Evolutionary conservation across 2,797 vertebrate species (phyloP).

Genomic region (Clarias platycephalus): DNA sequence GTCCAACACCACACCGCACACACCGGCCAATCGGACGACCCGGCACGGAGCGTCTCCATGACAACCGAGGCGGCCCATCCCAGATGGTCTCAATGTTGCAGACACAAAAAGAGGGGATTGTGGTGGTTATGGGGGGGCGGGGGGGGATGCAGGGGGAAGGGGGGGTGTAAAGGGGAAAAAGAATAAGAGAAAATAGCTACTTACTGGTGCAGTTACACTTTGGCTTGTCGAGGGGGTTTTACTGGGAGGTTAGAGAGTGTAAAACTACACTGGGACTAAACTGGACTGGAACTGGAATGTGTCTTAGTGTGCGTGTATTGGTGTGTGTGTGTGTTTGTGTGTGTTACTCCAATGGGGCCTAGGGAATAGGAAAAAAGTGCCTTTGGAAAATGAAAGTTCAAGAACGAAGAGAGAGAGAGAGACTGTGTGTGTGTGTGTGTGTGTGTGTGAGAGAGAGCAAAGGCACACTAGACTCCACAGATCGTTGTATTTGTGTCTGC

Average conservation of each 20-base stretch:
- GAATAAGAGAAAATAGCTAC: constrained; percentile 12
- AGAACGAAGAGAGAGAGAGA: neutral
- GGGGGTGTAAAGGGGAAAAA: neutral
- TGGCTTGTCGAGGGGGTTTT: constrained; percentile 13
- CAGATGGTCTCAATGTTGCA: constrained; percentile 60
- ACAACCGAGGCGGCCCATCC: constrained; percentile 57
- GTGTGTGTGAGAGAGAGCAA: neutral
- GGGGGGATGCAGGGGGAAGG: neutral
- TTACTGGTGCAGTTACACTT: constrained; percentile 37
- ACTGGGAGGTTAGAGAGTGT: neutral
- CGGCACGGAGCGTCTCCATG: constrained; percentile 49
- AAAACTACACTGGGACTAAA: constrained; percentile 16
- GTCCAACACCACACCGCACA: constrained; percentile 52
- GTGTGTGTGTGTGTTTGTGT: constrained; percentile 9
- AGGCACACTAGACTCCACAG: neutral
- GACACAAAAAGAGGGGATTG: constrained; percentile 54
- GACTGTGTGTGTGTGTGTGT: constrained; percentile 17
- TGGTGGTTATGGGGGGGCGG: neutral
- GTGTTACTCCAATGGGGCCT: constrained; percentile 6
- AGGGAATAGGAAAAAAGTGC: neutral
- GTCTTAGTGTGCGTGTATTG: neutral
- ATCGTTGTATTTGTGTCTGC: neutral
- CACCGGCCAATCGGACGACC: constrained; percentile 55
- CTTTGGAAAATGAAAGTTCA: neutral
- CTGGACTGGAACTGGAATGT: constrained; percentile 11